Base-by-base conservation (phyloP, 2,888 invertebrate species). In the Agriopis aurantiaria region DNA sequence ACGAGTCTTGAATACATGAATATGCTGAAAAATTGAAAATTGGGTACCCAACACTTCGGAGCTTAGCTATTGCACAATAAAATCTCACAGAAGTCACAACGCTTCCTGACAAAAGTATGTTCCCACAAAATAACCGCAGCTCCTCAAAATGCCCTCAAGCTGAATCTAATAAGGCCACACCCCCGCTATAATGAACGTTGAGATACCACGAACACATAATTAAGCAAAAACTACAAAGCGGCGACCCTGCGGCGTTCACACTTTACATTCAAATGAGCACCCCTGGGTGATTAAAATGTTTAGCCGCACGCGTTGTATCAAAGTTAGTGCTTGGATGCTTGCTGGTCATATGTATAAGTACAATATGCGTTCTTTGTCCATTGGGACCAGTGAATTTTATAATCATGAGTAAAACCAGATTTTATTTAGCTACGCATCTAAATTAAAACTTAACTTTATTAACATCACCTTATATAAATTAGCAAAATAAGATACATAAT, bases 181-280 rank as follows among this genome's bases (percentile, higher is more conserved):
- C 89, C 86, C 80, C 73, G 66, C 73, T 73, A 77, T 89, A 89
- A 91, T 88, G 91, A 92, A 84, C 82, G 83, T 81, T 80, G 82
- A 79, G 86, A 87, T 87, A 88, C 86, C 87, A 84, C 87, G 86
- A 87, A 85, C 82, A 85, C 82, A 89, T 88, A 92, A 93, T 92
- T 92, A 90, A 87, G 85, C 88, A 91, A 90, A 90, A 90, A 93
- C 91, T 92, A 92, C 91, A 91, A 92, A 92, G 92, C 88, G 77
- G 60, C 69, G 65, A 80, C 84, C 89, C 86, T 82, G 78, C 78
- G 80, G 87, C 88, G 83, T 80, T 86, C 87, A 81, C 85, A 85
- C 86, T 88, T 88, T 81, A 85, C 88, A 92, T 93, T 91, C 88
- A 93, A 92, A 93, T 92, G 89, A 91, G 86, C 90, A 85, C 90